Percentiles rank a stretch among this genome's conserved stretches.
These are phyloP conservation scores for Pachliopta kotzebuea DNA, from an alignment of 2,888 invertebrate genomes.

Conservation along the genomic window DNA sequence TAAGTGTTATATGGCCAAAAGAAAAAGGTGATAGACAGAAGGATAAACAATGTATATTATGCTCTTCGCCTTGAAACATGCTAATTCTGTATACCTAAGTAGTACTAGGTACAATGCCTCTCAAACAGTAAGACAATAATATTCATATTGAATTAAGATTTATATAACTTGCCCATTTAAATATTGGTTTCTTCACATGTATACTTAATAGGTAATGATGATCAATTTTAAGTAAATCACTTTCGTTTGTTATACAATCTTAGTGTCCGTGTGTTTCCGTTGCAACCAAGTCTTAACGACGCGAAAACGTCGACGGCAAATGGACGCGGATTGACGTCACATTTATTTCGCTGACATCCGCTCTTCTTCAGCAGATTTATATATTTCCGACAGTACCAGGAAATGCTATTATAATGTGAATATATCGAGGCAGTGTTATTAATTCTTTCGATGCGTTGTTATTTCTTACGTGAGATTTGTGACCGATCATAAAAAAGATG, in stretches of 20 bases:
- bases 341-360: constrained; percentile 67
- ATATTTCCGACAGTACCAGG: constrained; percentile 65
- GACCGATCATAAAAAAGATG: not conserved
- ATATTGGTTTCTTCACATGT: no score
- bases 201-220: no score
- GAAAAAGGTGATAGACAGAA: no score
- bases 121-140: no score
- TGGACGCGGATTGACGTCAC: constrained; percentile 72
- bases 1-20: no score
- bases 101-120: no score
- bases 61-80: no score
- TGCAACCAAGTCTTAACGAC: constrained; percentile 50
- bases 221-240: not conserved
- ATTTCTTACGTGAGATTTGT: not conserved
- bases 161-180: no score
- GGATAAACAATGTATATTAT: no score
- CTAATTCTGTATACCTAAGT: no score
- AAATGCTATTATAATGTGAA: constrained; percentile 55
- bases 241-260: constrained; percentile 13
- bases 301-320: constrained; percentile 57
- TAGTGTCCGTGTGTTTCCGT: constrained; percentile 42
- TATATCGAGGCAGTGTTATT: constrained; percentile 21
- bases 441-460: constrained; percentile 19
- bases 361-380: constrained; percentile 72
- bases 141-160: no score